Evolutionary conservation across 1,140 invertebrate genomes (phyloP), one percentile per base, ranked within the genome.

Genomic region (Parapsyche elsis): DNA sequence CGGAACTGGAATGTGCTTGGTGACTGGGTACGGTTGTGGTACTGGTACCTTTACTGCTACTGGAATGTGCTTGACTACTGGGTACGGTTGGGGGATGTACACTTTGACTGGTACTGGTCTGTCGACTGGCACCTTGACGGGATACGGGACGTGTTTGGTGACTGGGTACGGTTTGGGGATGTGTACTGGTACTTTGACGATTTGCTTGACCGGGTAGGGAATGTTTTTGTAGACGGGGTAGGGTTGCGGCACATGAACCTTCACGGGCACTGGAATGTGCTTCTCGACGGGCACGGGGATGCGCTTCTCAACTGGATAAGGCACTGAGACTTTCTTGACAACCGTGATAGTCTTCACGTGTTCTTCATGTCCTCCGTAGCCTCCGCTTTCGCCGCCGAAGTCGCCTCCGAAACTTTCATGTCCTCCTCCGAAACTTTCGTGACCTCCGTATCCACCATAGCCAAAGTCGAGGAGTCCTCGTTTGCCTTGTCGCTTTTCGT

Each of bases 311-410:
- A 92, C 90, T 14, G 92, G 92, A 84, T 91, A 90, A 0, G 92
- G 92, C 7, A 91, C 86, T 78, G 90, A 88, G 83, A 93, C 91
- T 84, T 94, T 94, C 86, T 95, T 95, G 49, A 93, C 90, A 10
- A 95, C 88, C 16, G 94, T 95, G 81, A 95, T 88, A n/a, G 93
- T 93, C 87, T 95, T 95, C 71, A 90, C 85, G 83, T 91, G 89
- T 74, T 92, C 88, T 85, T 90, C 89, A 73, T 91, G 84, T 44
- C 85, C 84, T 77, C 86, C 86, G 70, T 84, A 84, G 71, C 85
- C 83, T 12, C 81, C 80, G 30, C 83, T 79, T 21, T 78, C 57
- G n/a, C 81, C 64, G 81, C 84, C 85, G 23, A 85, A 84, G 26
- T 84, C 84, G 10, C 84, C 84, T 12, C 84, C 84, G 38, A 81